Percentiles rank a stretch among this genome's conserved stretches.
Evolutionary conservation across 30 jellyfish, hydroid and myxozoan genomes (phyloP).

Genomic region (Pseudorhiza aurosa): DNA sequence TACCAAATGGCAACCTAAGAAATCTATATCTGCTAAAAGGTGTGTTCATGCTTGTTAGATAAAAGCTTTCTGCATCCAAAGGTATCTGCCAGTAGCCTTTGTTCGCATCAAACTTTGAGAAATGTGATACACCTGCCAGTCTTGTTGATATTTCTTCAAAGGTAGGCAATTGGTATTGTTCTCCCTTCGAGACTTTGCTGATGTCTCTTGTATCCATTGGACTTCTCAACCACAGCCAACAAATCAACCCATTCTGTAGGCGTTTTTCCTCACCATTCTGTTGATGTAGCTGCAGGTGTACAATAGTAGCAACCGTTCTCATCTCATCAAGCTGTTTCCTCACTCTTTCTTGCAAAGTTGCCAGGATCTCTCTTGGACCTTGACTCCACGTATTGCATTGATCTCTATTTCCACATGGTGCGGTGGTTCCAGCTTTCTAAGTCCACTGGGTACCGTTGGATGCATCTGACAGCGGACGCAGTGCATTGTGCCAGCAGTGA

Average conservation of each 20-base stretch:
- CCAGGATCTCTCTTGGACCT: slow-evolving; percentile 57
- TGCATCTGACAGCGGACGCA: no score
- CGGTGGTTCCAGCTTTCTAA: no score
- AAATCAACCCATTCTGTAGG: slow-evolving; percentile 47
- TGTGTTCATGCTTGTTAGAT: slow-evolving; percentile 10
- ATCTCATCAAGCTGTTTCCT: slow-evolving; percentile 2
- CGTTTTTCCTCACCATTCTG: slow-evolving; percentile 22
- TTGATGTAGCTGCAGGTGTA: no score
- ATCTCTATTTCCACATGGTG: no score
- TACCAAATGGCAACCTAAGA: slow-evolving; percentile 20
- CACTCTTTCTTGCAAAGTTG: slow-evolving; percentile 5
- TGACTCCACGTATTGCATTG: no score
- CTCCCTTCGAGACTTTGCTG: slow-evolving; percentile 22
- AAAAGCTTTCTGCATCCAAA: neutral
- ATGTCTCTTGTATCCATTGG: slow-evolving; percentile 3
- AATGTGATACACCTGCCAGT: neutral
- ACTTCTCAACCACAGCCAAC: slow-evolving; percentile 13
- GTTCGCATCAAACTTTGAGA: slow-evolving; percentile 33
- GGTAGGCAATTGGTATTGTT: slow-evolving; percentile 1
- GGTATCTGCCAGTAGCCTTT: slow-evolving; percentile 7
- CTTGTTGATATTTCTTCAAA: slow-evolving; percentile 16
- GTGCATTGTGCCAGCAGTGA: no score
- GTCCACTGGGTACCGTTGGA: no score
- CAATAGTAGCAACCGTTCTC: slow-evolving; percentile 5
- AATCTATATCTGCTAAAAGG: slow-evolving; percentile 36